These are phyloP conservation scores for Helicorthomorpha holstii DNA, from an alignment of 1,140 invertebrate genomes.

Conservation along the genomic window DNA sequence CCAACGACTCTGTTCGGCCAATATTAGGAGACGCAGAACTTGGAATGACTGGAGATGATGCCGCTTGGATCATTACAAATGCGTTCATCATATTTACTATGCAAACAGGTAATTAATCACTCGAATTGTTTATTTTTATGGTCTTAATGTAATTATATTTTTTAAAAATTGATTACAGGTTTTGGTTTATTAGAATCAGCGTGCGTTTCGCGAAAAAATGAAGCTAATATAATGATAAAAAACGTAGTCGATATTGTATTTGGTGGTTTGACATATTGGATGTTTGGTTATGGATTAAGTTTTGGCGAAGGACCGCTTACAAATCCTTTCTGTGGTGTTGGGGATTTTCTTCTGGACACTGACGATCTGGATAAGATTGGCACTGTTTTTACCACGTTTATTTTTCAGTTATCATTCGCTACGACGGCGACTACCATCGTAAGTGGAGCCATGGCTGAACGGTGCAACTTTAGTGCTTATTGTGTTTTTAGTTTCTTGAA, in stretches of 20 bases:
- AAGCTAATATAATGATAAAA: conserved; percentile 94
- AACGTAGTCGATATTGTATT: conserved; percentile 83
- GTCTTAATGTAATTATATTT: background rate
- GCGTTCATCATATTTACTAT: conserved; percentile 93
- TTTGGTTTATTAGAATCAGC: conserved; percentile 85
- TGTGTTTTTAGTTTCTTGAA: conserved; percentile 77
- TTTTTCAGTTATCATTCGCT: conserved; percentile 67
- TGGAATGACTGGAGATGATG: conserved; percentile 42
- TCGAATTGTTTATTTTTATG: background rate
- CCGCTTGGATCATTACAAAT: conserved; percentile 80
- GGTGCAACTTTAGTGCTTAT: conserved; percentile 77
- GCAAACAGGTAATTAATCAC: conserved; percentile 57
- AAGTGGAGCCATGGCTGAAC: conserved; percentile 30
- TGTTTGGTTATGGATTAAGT: conserved; percentile 58
- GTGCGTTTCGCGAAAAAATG: conserved; percentile 81
- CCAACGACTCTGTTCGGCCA: too few relatives aligned
- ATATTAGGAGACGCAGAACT: background rate
- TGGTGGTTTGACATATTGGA: conserved; percentile 51
- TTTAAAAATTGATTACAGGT: conserved; percentile 37
- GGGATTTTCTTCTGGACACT: conserved; percentile 31
- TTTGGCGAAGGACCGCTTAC: conserved; percentile 52
- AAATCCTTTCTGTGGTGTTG: conserved; percentile 49
- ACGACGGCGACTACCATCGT: conserved; percentile 76
- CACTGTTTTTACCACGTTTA: conserved; percentile 56
- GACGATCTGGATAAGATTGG: conserved; percentile 30